Evolutionary conservation across 1,140 invertebrate genomes (phyloP), one percentile per base, ranked within the genome.

Genomic region (Drosophila baimaii): DNA sequence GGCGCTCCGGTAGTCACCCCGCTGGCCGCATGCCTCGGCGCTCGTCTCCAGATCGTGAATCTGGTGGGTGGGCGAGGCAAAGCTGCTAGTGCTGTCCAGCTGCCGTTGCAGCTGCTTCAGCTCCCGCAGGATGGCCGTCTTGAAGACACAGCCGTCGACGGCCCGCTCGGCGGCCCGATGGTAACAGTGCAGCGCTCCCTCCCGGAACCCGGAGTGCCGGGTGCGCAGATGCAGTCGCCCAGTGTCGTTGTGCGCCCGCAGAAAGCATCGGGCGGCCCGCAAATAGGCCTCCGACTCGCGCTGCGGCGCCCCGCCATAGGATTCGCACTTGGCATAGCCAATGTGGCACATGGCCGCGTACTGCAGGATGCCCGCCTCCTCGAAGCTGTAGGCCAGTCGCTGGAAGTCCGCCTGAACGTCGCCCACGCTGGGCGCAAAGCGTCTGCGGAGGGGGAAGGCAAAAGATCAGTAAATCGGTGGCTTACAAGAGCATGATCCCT

Each of bases 291-390:
- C 81, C 2, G 86, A 75, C 41, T 92, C 91, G 8, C 72, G 74
- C 10, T 91, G 74, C 0, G 66, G 25, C 2, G 88, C 69, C 1
- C 80, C 91, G 5, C 78, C 76, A 52, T 52, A 82, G 9, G 83
- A 81, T 37, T 92, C 80, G 54, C 91, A 92, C 46, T 92, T 92
- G 41, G 90, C 86, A 33, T 69, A 91, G 19, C 91, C 91, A 15
- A 91, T 76, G 47, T 90, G 90, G 19, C 91, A 92, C 84, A 92
- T 90, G 3, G 78, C 91, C 21, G 91, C 91, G 49, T 92, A 92
- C 58, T 92, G 83, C 41, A 62, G 78, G 15, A 92, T 86, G n/a
- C 81, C 77, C 33, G 79, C 79, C 49, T 92, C 86, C 51, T 91
- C 90, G 27, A 92, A 92, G 29, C 71, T 82, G 41, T 82, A 75